Evolutionary conservation across 2,113 vertebrate species (phyloP), one percentile per base, ranked within the genome.

Genomic region (Aldabrachelys gigantea): DNA sequence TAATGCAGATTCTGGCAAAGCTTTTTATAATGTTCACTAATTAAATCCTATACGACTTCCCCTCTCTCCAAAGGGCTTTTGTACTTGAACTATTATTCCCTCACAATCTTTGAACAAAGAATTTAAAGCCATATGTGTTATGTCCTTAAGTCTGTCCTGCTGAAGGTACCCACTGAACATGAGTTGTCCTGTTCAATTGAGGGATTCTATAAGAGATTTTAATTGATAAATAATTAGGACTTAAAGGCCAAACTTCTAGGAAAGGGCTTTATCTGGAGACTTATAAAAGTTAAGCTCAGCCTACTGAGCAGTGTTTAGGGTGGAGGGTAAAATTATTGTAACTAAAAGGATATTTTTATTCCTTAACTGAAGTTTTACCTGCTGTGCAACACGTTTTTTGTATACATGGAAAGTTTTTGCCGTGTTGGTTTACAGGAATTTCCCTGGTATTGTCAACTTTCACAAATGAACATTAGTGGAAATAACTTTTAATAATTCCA

Each of bases 101-200:
- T 54, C 49, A 85, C 1, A 1, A 53, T 94, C 76, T 94, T 94
- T 93, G 91, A 85, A 22, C 27, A 80, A 91, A 84, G 79, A 96
- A 96, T 95, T 80, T 95, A 93, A 97, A 93, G 69, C 91, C 96
- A 96, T 91, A 91, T 93, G 96, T 84, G 89, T 90, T 89, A 17
- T 82, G 87, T 78, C 89, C 54, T 62, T 90, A 75, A 54, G 85
- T 89, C 82, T 96, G 75, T 53, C 29, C 95, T 88, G 90, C 91
- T 95, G 93, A 91, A 95, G 41, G 53, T 4, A 3, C 82, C 41
- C 24, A 29, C 91, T 93, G 81, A 87, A 94, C 92, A 86, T 91
- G 0, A 2, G 25, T 88, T 83, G 92, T 87, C 27, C 81, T 91
- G 8, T 79, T 9, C 56, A 85, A 38, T 76, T 65, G n/a, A 89